phyloP scores from a whole-genome alignment of 2,797 vertebrate genomes.

The Buceros bicornis region DNA sequence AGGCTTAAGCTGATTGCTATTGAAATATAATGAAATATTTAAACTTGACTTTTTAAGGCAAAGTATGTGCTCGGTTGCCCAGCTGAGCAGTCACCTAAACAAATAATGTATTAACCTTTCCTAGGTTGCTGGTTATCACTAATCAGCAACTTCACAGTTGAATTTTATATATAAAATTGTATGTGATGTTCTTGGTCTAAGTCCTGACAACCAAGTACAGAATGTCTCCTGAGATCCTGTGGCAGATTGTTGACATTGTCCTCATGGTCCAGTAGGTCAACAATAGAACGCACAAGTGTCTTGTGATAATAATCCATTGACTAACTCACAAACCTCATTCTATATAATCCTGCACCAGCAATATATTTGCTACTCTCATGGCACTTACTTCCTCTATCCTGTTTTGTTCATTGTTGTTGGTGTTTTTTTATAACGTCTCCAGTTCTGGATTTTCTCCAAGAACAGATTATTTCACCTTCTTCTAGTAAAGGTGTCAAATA shows the following conservation, averaged over 20 bases:
- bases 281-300: background rate
- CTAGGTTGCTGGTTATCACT: background rate
- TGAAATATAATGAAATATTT: constrained; percentile 1
- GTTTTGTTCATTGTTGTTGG: background rate
- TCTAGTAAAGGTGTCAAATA: background rate
- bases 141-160: background rate
- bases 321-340: background rate
- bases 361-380: background rate
- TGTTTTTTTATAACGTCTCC: background rate
- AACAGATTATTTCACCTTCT: background rate
- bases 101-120: background rate
- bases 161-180: background rate
- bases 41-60: background rate
- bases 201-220: background rate
- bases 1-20: background rate
- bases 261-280: background rate
- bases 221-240: background rate
- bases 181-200: background rate
- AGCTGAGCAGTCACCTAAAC: background rate
- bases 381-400: background rate
- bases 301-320: background rate
- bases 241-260: background rate
- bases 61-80: background rate
- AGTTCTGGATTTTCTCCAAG: background rate
- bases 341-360: background rate